Evolutionary conservation across 2,113 vertebrate species (phyloP), one percentile per base, ranked within the genome.

Genomic region (Micromys minutus): DNA sequence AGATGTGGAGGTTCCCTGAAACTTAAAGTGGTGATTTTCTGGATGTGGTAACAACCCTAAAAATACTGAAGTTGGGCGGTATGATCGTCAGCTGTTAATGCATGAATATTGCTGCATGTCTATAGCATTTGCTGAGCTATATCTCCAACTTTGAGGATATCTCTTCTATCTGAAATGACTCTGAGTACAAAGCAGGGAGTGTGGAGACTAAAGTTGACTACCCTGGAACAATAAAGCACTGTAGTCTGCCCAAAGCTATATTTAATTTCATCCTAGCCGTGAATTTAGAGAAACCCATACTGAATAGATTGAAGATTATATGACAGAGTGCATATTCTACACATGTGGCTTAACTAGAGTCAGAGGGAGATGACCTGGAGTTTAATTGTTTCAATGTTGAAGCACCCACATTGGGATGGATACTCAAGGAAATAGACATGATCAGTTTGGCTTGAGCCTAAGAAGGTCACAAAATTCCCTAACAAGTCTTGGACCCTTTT

Each of bases 251-350:
- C 34, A 4, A 13, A 83, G 19, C 12, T 81, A 12, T 74, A 45
- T 55, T 39, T 65, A 34, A 92, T 16, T 34, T 81, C 42, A 90
- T 55, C 69, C 15, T 22, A 65, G 19, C 0, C 71, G 6, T 34
- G 79, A 61, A 80, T 79, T 90, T 71, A 34, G 15, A 94, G 36
- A 94, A 94, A 85, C 83, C 59, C 74, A 83, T 42, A 90, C 61
- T 26, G 67, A 88, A 52, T 75, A 61, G 74, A 26, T 15, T 81
- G 13, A 13, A 71, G 29, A 59, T n/a, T 81, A 57, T 69, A 55
- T 57, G 26, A 5, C 0, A 87, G 5, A 61, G 3, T 2, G 55
- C 31, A 57, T 39, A 39, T 36, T 77, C 1, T 24, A 52, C 19
- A 57, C 42, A 57, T 3, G 59, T 4, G 81, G 13, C 21, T 7